A percentile compares a stretch with the other conserved stretches of the same genome.
Conservation (phyloP, 1,140 invertebrate species). For the Panulirus ornatus region DNA sequence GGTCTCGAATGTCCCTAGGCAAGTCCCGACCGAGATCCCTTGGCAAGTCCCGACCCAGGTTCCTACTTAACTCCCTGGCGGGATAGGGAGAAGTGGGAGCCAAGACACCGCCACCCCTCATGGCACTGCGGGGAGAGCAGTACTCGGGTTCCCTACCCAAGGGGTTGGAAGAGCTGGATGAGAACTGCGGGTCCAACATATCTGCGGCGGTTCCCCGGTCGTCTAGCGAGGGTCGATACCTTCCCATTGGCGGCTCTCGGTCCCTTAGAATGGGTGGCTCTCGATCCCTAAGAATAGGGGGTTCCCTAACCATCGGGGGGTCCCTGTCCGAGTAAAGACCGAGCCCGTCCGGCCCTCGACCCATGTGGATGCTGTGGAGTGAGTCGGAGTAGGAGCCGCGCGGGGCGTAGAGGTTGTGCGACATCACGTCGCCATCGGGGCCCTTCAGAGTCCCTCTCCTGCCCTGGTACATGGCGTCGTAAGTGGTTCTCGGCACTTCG, state of each 20-base stretch:
- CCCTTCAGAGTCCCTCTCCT: constrained; percentile 35
- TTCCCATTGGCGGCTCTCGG: constrained; percentile 38
- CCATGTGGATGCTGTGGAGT: constrained; percentile 36
- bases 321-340: constrained; percentile 9
- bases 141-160: constrained; percentile 64
- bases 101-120: not conserved
- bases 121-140: constrained; percentile 55
- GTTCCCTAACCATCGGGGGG: constrained; percentile 5
- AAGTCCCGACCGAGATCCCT: constrained; percentile 31
- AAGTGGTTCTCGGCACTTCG: constrained; percentile 55
- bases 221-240: constrained; percentile 31
- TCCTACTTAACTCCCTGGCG: constrained; percentile 32
- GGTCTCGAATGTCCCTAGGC: constrained; percentile 28
- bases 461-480: constrained; percentile 31
- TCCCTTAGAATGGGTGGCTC: constrained; percentile 33
- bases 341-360: constrained; percentile 25
- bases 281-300: constrained; percentile 22
- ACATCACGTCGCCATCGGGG: constrained; percentile 57
- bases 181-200: constrained; percentile 51
- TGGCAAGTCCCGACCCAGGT: constrained; percentile 40
- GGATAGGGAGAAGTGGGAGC: not conserved
- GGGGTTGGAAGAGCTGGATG: constrained; percentile 62
- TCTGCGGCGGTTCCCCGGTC: constrained; percentile 46
- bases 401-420: constrained; percentile 3
- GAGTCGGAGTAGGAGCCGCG: constrained; percentile 61